Evolutionary conservation across 2,888 invertebrate genomes (phyloP).

Genomic region (Craniophora ligustri): DNA sequence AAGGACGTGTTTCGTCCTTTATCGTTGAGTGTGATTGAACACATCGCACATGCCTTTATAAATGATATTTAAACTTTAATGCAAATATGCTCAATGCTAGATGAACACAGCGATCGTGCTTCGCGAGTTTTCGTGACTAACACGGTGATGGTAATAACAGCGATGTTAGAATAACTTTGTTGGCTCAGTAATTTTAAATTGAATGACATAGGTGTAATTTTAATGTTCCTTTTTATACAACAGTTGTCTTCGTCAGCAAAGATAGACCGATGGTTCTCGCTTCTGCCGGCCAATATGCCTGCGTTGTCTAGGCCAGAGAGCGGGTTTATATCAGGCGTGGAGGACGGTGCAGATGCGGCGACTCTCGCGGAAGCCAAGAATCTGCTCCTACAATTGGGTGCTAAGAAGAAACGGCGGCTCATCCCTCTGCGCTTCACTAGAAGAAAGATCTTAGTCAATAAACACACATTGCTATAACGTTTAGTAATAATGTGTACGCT

Average conservation of each 20-base stretch:
- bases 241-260: conserved; percentile 93
- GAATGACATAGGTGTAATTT: conserved; percentile 11
- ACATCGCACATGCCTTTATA: conserved; percentile 27
- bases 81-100: conserved; percentile 7
- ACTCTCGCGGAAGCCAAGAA: conserved; percentile 91
- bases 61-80: not conserved
- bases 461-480: conserved; percentile 78
- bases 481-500: conserved; percentile 46
- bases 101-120: conserved; percentile 28
- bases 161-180: conserved; percentile 4
- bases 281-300: conserved; percentile 87
- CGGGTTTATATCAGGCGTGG: conserved; percentile 92
- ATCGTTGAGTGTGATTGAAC: not conserved
- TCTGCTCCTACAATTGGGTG: conserved; percentile 91
- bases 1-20: not conserved
- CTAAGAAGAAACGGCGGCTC: conserved; percentile 91
- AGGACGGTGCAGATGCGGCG: conserved; percentile 86
- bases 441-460: conserved; percentile 91
- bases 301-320: conserved; percentile 93
- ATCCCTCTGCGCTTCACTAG: conserved; percentile 91
- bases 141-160: conserved; percentile 7
- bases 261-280: conserved; percentile 94
- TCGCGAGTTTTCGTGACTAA: conserved; percentile 30
- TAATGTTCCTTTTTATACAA: conserved; percentile 40
- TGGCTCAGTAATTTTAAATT: conserved; percentile 23